Evolutionary conservation across 2,113 vertebrate species (phyloP).

Genomic region (Melanostigma gelatinosum): DNA sequence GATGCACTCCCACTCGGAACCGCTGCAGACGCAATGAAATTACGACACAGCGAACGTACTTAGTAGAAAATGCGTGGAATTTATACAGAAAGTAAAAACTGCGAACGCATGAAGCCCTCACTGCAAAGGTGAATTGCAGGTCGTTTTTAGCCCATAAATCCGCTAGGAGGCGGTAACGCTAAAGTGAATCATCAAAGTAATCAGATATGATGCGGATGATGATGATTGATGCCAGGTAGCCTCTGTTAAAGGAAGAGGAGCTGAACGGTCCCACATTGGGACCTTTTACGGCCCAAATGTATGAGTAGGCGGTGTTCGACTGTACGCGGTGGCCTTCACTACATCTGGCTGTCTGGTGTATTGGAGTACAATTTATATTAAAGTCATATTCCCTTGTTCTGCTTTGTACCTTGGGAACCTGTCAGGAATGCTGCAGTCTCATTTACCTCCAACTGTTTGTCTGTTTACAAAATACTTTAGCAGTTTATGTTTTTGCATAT

Average conservation of each 20-base stretch:
- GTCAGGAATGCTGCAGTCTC: background rate
- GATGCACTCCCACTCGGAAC: background rate
- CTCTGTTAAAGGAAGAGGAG: slow-evolving; percentile 6
- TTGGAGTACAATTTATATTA: background rate
- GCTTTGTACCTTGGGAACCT: background rate
- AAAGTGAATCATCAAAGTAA: slow-evolving; percentile 50
- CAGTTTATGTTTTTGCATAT: too few relatives aligned
- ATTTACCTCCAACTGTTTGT: background rate
- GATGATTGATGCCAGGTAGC: slow-evolving; percentile 34
- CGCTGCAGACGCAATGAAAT: slow-evolving; percentile 12
- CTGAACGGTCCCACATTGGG: background rate
- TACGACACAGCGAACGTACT: background rate
- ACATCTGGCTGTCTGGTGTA: background rate
- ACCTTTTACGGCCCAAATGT: background rate
- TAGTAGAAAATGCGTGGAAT: background rate
- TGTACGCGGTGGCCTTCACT: background rate
- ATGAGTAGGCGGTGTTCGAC: slow-evolving; percentile 4
- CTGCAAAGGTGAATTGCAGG: slow-evolving; percentile 2
- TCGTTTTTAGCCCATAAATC: slow-evolving; percentile 18
- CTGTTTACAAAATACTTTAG: background rate
- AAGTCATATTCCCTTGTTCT: background rate
- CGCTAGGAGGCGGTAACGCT: slow-evolving; percentile 60
- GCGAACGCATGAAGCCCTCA: background rate
- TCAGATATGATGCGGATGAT: slow-evolving; percentile 39
- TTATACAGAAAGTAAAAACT: slow-evolving; percentile 19